Conservation (phyloP, 2,797 vertebrate species). For the Alca torda region DNA sequence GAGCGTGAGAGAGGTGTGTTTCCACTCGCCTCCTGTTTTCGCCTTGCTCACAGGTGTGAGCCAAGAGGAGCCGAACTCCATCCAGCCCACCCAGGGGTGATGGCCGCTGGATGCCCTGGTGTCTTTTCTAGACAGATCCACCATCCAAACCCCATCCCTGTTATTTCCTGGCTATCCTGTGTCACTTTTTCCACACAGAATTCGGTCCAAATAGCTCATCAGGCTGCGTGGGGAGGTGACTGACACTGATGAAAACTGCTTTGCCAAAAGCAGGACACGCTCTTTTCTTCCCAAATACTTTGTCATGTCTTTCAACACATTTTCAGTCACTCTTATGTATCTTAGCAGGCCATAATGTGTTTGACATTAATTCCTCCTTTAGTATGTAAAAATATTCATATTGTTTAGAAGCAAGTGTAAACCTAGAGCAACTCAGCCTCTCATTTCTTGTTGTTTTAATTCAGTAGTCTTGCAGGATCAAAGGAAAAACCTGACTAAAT, state of each 20-base stretch:
- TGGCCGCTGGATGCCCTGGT: neutral
- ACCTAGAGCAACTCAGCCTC: neutral
- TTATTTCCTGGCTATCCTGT: neutral
- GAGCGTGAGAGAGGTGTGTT: neutral
- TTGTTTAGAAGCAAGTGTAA: constrained; percentile 7
- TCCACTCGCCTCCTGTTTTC: neutral
- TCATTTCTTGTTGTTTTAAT: neutral
- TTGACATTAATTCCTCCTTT: constrained; percentile 44
- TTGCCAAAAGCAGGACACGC: constrained; percentile 29
- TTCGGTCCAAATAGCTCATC: neutral
- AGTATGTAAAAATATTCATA: constrained; percentile 37
- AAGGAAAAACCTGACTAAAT: neutral
- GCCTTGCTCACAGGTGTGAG: neutral
- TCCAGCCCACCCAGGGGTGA: neutral
- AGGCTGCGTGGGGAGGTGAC: neutral
- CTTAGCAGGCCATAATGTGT: constrained; percentile 41
- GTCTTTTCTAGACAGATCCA: neutral
- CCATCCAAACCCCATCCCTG: accelerated
- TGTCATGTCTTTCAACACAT: constrained; percentile 56
- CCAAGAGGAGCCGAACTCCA: neutral
- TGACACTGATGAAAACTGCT: neutral
- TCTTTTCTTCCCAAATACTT: constrained; percentile 48
- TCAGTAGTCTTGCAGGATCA: neutral
- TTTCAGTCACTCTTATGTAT: constrained; percentile 32
- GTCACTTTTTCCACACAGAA: neutral